These are phyloP conservation scores for Ernsta delagoae DNA, from an alignment of 2,888 invertebrate species.

Conservation along the genomic window DNA sequence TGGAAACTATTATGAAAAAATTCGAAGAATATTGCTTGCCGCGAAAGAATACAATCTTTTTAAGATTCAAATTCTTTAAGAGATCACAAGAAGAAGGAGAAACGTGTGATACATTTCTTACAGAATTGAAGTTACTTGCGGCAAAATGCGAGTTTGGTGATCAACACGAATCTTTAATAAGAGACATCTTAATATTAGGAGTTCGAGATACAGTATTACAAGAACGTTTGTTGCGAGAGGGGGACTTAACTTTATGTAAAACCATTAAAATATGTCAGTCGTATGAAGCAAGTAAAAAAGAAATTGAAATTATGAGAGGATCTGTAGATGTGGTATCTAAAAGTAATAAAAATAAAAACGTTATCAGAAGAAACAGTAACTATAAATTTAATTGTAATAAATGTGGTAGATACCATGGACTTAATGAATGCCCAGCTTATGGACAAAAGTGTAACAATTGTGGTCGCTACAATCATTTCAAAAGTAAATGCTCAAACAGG, in stretches of 20 bases:
- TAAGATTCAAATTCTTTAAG: no score
- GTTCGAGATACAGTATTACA: not conserved
- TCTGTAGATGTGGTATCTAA: not conserved
- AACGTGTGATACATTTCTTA: no score
- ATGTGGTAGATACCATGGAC: not conserved
- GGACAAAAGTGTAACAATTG: conserved; percentile 2
- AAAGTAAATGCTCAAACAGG: not conserved
- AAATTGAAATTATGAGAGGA: conserved; percentile 2
- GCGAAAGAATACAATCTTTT: no score
- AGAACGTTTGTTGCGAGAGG: not conserved
- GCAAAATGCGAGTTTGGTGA: not conserved
- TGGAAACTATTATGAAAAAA: no score
- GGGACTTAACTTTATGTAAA: not conserved
- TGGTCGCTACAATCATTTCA: not conserved
- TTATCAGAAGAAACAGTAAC: not conserved
- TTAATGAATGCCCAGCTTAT: not conserved
- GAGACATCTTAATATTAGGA: not conserved
- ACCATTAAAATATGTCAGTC: not conserved
- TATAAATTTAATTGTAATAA: conserved; percentile 1
- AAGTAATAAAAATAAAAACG: not conserved
- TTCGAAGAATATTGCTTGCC: no score
- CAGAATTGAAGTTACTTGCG: no score
- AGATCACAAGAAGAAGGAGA: no score
- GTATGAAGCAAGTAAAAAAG: not conserved
- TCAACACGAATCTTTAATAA: conserved; percentile 1